phyloP scores from a whole-genome alignment of 2,113 vertebrate genomes.

The Aviceda subcristata region DNA sequence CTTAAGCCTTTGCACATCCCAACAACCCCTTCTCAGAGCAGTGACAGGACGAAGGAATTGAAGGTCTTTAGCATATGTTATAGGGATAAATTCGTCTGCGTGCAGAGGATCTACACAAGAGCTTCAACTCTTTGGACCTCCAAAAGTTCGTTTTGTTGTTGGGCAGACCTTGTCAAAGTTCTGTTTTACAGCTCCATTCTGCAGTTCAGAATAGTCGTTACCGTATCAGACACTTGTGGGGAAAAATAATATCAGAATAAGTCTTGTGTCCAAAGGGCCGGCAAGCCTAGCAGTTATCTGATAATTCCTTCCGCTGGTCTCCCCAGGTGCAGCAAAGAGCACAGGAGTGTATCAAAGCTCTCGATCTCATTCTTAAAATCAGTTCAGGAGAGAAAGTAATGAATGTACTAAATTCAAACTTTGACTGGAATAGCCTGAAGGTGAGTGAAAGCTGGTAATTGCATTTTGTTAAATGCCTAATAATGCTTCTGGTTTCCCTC shows the following conservation, averaged over 20 bases:
- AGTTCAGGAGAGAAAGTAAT: constrained; percentile 75
- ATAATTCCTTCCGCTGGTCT: not conserved
- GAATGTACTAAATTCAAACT: constrained; percentile 78
- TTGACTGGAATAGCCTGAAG: constrained; percentile 82
- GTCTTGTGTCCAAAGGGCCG: not conserved
- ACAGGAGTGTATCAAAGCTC: constrained; percentile 85
- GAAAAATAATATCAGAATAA: not conserved
- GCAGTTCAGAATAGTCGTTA: not conserved
- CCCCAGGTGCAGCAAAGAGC: constrained; percentile 85
- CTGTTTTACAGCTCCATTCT: not conserved
- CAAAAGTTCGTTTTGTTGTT: not conserved
- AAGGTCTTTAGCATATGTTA: not conserved
- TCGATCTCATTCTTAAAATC: constrained; percentile 82
- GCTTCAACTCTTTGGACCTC: not conserved
- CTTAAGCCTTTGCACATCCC: not conserved
- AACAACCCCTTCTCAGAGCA: not conserved
- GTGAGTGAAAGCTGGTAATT: constrained; percentile 57
- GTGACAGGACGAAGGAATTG: not conserved
- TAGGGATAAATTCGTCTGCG: not conserved
- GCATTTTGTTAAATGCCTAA: not conserved
- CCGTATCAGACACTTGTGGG: accelerated
- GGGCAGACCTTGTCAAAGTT: not conserved
- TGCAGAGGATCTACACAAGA: not conserved
- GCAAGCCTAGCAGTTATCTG: not conserved
- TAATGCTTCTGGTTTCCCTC: not conserved